Evolutionary conservation across 2,113 vertebrate species (phyloP), one percentile per base, ranked within the genome.

Genomic region (Boulengeromyrus knoepffleri): DNA sequence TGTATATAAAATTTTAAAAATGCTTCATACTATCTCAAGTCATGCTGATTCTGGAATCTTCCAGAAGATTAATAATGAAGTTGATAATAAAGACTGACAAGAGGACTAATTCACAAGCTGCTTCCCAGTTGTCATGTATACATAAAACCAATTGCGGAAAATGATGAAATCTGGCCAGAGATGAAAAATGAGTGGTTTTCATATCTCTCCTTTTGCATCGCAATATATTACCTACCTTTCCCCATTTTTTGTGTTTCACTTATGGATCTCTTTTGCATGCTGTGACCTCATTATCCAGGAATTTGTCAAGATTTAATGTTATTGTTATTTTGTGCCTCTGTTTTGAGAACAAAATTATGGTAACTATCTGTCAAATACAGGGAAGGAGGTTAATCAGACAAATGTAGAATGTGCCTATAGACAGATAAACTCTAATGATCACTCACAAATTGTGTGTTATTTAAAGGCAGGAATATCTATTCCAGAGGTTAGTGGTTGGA

Each of bases 401-500:
- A 84, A 24, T 9, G 80, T 17, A 47, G 80, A 5, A 21, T 84
- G 80, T 39, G 45, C 36, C 24, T 85, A 5, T n/a, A n/a, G 24
- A 47, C 19, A 47, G 83, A 85, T 13, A 46, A 42, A 7, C 46
- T 24, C 42, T n/a, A 46, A 85, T 84, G 42, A 42, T 47, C 62
- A 21, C 45, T 46, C 9, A 70, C n/a, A 70, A 70, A 70, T 27
- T 58, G 56, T 21, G 1, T 27, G 58, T n/a, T 27, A 66, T 12
- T 27, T 27, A 27, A 70, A 31, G 27, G 62, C 15, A 70, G 3
- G 62, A 31, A 70, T 70, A 70, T 70, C 7, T 70, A 31, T 12
- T 31, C 10, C 62, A 70, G 62, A 70, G n/a, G 3, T 31, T 70
- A 91, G 87, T 70, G 58, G 58, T 89, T 66, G 62, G 88, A 27